Evolutionary conservation across 2,113 vertebrate genomes (phyloP).

Genomic region (Morone saxatilis): DNA sequence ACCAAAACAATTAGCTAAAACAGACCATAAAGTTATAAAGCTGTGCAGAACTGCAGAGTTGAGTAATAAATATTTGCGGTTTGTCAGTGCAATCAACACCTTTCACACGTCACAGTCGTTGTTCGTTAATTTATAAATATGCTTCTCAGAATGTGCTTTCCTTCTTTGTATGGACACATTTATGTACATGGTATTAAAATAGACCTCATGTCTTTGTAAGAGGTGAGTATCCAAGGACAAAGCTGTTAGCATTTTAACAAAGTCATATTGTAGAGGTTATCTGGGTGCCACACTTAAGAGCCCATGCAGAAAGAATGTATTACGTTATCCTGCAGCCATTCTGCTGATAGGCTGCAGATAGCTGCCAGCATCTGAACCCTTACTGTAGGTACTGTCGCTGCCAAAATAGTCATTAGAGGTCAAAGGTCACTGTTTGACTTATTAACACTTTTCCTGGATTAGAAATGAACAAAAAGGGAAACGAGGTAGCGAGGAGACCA

Average conservation of each 20-base stretch:
- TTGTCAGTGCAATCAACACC: constrained; percentile 2
- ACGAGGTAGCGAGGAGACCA: background rate
- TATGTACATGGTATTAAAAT: background rate
- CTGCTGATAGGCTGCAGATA: constrained; percentile 56
- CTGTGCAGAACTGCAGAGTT: background rate
- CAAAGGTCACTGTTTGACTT: constrained; percentile 33
- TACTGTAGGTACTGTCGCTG: background rate
- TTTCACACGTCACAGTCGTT: background rate
- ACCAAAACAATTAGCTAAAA: constrained; percentile 47
- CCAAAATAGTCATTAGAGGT: constrained; percentile 23
- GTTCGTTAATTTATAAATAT: background rate
- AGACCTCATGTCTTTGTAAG: background rate
- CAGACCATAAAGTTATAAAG: constrained; percentile 36
- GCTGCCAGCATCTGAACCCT: constrained; percentile 35
- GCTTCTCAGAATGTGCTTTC: background rate
- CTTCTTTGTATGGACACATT: background rate
- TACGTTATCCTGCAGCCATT: constrained; percentile 45
- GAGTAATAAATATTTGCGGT: constrained; percentile 5
- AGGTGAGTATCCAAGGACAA: constrained; percentile 27
- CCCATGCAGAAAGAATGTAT: constrained; percentile 63
- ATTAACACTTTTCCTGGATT: constrained; percentile 44
- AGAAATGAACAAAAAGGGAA: constrained; percentile 15
- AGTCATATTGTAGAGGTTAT: constrained; percentile 52
- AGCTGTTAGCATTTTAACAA: constrained; percentile 37
- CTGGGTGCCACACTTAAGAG: constrained; percentile 37